Conservation (phyloP, 2,888 invertebrate species). For the Hipparchia sbordonii region DNA sequence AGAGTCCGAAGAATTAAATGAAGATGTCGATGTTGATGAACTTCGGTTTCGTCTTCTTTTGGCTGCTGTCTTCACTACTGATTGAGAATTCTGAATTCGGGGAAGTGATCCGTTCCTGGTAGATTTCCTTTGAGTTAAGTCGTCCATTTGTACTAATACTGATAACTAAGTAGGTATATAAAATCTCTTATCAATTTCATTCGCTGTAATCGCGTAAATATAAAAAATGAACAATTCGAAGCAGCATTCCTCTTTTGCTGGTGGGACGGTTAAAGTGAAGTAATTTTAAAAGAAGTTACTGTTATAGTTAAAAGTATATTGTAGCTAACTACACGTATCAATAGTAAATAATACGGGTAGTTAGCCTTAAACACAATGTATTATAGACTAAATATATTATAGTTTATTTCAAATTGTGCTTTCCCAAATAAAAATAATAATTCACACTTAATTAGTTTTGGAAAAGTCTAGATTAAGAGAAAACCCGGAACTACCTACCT, state of each 20-base stretch:
- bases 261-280: too few species aligned
- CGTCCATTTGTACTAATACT: conserved; percentile 17
- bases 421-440: too few species aligned
- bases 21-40: conserved; percentile 14
- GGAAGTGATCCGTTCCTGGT: neutral
- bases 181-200: conserved; percentile 19
- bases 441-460: too few species aligned
- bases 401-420: too few species aligned
- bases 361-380: too few species aligned
- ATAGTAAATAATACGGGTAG: too few species aligned
- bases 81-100: neutral
- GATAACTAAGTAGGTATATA: conserved; percentile 2
- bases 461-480: too few species aligned
- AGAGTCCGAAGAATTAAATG: conserved; percentile 19
- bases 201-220: conserved; percentile 13
- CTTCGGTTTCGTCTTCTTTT: conserved; percentile 19
- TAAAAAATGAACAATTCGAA: neutral
- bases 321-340: too few species aligned
- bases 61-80: neutral
- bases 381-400: too few species aligned
- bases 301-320: too few species aligned
- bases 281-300: too few species aligned
- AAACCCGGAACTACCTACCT: too few species aligned
- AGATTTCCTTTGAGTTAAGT: neutral
- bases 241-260: neutral